These are phyloP conservation scores for Orientallactaga sibirica DNA, from an alignment of 2,797 vertebrate genomes.

Conservation along the genomic window DNA sequence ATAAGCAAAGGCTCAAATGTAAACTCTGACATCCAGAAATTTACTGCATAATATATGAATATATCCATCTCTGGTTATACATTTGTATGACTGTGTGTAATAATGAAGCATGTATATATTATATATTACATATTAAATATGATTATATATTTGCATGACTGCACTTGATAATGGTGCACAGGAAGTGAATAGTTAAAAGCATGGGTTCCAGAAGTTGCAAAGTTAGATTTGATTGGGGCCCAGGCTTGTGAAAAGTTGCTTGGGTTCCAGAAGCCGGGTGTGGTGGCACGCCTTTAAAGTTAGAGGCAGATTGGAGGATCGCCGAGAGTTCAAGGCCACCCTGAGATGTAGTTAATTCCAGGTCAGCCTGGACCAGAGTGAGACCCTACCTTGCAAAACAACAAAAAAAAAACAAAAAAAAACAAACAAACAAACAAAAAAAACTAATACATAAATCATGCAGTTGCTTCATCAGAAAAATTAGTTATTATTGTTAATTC, in stretches of 20 bases:
- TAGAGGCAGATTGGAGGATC: no score
- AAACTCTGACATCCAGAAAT: neutral
- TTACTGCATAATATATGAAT: neutral
- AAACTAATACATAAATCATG: neutral
- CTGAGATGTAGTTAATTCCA: no score
- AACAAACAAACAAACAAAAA: no score
- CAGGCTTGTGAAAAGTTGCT: constrained; percentile 28
- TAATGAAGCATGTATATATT: neutral
- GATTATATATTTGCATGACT: neutral
- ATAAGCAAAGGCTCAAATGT: constrained; percentile 15
- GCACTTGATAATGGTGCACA: neutral
- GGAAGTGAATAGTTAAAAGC: neutral
- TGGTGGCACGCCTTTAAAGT: no score
- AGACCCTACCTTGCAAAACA: no score
- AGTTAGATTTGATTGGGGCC: neutral
- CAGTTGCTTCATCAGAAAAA: neutral
- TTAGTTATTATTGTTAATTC: constrained; percentile 12
- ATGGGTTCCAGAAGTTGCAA: neutral
- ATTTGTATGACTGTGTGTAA: no score
- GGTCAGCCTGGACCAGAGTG: no score
- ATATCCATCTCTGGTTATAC: neutral
- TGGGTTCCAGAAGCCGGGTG: no score
- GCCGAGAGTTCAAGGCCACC: no score
- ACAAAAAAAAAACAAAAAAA: no score
- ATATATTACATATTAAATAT: neutral